These are phyloP conservation scores for Mormyrops boulengeri DNA, from an alignment of 2,797 vertebrate species.

Conservation along the genomic window DNA sequence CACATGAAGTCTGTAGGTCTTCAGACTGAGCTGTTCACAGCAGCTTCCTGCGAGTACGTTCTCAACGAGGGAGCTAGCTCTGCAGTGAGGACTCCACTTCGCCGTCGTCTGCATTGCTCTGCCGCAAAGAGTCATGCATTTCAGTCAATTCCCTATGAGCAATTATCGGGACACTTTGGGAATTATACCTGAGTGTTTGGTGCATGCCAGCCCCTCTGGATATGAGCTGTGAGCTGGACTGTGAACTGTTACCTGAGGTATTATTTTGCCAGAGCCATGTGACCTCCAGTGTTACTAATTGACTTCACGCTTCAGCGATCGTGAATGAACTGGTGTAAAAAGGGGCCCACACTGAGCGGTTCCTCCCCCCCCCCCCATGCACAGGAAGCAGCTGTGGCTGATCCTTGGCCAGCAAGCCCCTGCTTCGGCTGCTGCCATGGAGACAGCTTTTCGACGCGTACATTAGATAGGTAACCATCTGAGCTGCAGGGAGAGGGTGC, in stretches of 20 bases:
- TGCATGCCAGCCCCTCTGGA: background rate
- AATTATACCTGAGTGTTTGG: background rate
- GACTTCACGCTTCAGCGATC: background rate
- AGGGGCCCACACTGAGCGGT: background rate
- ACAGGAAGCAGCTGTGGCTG: constrained; percentile 25
- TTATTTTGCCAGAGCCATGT: background rate
- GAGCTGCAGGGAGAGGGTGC: background rate
- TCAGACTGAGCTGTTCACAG: background rate
- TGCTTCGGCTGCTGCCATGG: background rate
- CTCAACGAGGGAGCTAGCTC: background rate
- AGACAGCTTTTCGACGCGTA: background rate
- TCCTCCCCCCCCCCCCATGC: background rate
- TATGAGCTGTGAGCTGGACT: no score
- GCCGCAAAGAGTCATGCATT: background rate
- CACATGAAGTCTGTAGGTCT: background rate
- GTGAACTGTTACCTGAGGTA: background rate
- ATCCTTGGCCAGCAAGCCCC: constrained; percentile 13
- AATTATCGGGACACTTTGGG: background rate
- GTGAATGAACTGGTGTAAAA: background rate
- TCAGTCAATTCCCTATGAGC: background rate
- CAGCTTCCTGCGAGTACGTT: background rate
- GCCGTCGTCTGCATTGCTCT: background rate
- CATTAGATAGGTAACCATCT: background rate
- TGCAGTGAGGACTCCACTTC: background rate
- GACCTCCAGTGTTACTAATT: background rate